phyloP scores from a whole-genome alignment of 2,113 vertebrate genomes.

The Scytalopus superciliaris region DNA sequence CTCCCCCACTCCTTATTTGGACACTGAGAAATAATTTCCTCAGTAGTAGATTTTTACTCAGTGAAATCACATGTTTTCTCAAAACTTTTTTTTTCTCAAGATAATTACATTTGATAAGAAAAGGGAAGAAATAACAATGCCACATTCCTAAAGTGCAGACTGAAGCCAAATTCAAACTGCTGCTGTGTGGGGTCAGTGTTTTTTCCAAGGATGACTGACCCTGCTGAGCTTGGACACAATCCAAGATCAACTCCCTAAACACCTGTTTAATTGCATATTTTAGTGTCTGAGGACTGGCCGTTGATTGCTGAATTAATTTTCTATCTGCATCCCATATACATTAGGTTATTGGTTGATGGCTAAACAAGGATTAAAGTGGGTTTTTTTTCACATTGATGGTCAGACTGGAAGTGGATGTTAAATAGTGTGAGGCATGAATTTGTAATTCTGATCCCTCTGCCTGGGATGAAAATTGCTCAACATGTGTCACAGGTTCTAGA shows the following conservation, averaged over 20 bases:
- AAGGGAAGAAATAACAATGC: constrained; percentile 73
- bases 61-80: constrained; percentile 84
- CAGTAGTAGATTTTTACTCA: constrained; percentile 82
- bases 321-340: constrained; percentile 75
- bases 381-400: neutral
- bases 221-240: constrained; percentile 60
- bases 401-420: neutral
- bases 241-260: constrained; percentile 74
- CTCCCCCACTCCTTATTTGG: constrained; percentile 80
- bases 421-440: neutral
- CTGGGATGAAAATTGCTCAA: constrained; percentile 55
- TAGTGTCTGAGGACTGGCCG: neutral
- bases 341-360: neutral
- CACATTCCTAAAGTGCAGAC: constrained; percentile 66
- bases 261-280: constrained; percentile 84
- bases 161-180: constrained; percentile 62
- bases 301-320: constrained; percentile 8
- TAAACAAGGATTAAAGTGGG: neutral
- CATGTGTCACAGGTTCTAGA: constrained; percentile 49
- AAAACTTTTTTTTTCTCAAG: constrained; percentile 56
- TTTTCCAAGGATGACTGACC: constrained; percentile 42
- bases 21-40: constrained; percentile 71
- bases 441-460: neutral
- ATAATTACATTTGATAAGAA: constrained; percentile 82
- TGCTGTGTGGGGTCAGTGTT: constrained; percentile 65